These are phyloP conservation scores for Noctua fimbriata DNA, from an alignment of 2,888 invertebrate species.

Conservation along the genomic window DNA sequence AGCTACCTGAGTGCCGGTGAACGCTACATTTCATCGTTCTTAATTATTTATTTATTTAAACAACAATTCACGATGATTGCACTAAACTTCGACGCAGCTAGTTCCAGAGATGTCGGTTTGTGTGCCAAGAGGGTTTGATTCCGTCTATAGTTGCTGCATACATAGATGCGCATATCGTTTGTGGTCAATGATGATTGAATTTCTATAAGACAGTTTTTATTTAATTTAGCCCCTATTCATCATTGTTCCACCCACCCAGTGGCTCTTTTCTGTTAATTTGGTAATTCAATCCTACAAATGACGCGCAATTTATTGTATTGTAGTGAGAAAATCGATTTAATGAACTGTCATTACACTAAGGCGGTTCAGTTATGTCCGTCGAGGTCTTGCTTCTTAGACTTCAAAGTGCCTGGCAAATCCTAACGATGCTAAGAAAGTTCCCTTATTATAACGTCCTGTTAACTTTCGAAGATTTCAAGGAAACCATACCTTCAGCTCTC, in stretches of 20 bases:
- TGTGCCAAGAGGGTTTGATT: neutral
- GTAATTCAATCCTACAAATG: neutral
- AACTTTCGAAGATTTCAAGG: slow-evolving; percentile 10
- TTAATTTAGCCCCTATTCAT: neutral
- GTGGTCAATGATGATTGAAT: neutral
- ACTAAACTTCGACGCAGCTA: slow-evolving; percentile 19
- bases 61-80: slow-evolving; percentile 33
- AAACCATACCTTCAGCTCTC: slow-evolving; percentile 6
- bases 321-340: neutral
- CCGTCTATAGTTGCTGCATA: neutral
- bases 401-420: slow-evolving; percentile 6
- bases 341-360: neutral
- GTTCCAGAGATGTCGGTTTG: slow-evolving; percentile 2
- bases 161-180: neutral
- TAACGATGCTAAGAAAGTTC: slow-evolving; percentile 15
- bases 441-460: slow-evolving; percentile 8
- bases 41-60: slow-evolving; percentile 63
- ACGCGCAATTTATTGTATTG: neutral
- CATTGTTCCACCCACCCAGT: neutral
- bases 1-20: slow-evolving; percentile 57
- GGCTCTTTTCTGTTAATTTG: neutral
- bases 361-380: neutral
- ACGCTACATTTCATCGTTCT: slow-evolving; percentile 48
- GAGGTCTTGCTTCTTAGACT: neutral
- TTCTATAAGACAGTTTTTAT: neutral